Base-by-base conservation (phyloP, 2,888 invertebrate species). In the Drosophila pullipes region DNA sequence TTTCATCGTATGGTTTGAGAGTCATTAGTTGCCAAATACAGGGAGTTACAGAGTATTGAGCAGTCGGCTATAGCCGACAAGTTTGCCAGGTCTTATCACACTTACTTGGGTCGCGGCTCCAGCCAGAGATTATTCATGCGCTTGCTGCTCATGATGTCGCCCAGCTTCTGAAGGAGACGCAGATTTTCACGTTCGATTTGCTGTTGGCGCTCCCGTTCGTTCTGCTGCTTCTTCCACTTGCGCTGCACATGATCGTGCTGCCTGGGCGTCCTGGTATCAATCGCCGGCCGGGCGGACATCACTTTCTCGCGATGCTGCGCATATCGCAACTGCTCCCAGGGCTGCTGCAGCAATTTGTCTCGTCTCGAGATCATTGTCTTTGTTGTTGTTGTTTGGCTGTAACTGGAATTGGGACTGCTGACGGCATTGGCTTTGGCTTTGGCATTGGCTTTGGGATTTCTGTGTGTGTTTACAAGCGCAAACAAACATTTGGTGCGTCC, bases 271-370 rank as follows among this genome's bases (percentile, higher is more conserved):
- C 94, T 93, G 79, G 94, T 95, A 93, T 97, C 96, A 64, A 96
- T 95, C 7, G 95, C 95, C 7, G 96, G 95, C 66, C 95, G 92
- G 2, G 96, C 96, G 28, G 95, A 95, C 76, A 94, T 92, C 4
- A 97, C 95, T 94, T 96, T 96, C 76, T 94, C 93, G 64, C 96
- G 94, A 90, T 97, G 97, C 85, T 96, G 95, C 82, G 95, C 95
- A 92, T 95, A 96, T 73, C 96, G 94, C 78, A 96, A 94, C 57
- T 96, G 94, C 87, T 96, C 95, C 96, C 96, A 96, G 1, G 96
- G 97, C 78, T 95, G 95, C 64, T 95, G 94, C 62, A 96, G 93
- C 62, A 97, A 93, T 92, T 96, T 96, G 87, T 97, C 96, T 83
- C 96, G 94, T 71, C 95, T 94, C 10, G 96, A 96, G 89, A 96